Evolutionary conservation across 2,797 vertebrate species (phyloP).

Genomic region (Dicrostonyx torquatus): DNA sequence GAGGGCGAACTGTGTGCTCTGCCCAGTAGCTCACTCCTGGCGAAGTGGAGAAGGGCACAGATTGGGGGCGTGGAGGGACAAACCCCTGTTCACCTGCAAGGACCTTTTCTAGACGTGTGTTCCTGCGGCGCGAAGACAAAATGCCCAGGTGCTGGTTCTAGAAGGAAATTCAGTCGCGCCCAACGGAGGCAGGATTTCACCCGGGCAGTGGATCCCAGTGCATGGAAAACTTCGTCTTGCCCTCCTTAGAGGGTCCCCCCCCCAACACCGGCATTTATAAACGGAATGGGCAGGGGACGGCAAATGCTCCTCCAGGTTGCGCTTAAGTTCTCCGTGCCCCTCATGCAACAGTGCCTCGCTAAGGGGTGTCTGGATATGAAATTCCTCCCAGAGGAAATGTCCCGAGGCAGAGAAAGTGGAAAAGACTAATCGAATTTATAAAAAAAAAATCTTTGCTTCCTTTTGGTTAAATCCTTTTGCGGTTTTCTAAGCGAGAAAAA

Average conservation of each 20-base stretch:
- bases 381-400: slow-evolving; percentile 66
- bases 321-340: neutral
- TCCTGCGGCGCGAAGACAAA: neutral
- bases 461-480: slow-evolving; percentile 68
- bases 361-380: slow-evolving; percentile 49
- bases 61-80: neutral
- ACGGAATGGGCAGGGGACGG: neutral
- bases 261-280: neutral
- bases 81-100: neutral
- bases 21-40: neutral
- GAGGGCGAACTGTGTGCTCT: neutral
- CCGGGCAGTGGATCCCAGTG: neutral
- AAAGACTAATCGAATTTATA: slow-evolving; percentile 68
- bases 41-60: neutral
- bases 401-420: slow-evolving; percentile 53
- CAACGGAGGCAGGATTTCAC: neutral
- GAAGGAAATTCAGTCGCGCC: neutral
- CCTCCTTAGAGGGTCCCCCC: neutral
- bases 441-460: slow-evolving; percentile 69
- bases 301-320: neutral
- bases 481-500: slow-evolving; percentile 60
- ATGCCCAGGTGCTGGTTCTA: slow-evolving; percentile 2
- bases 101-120: slow-evolving; percentile 40
- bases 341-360: slow-evolving; percentile 59
- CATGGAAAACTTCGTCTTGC: slow-evolving; percentile 21